A percentile compares a stretch with the other conserved stretches of the same genome.
Evolutionary conservation across 2,888 invertebrate genomes (phyloP).

Genomic region (Sipha maydis): DNA sequence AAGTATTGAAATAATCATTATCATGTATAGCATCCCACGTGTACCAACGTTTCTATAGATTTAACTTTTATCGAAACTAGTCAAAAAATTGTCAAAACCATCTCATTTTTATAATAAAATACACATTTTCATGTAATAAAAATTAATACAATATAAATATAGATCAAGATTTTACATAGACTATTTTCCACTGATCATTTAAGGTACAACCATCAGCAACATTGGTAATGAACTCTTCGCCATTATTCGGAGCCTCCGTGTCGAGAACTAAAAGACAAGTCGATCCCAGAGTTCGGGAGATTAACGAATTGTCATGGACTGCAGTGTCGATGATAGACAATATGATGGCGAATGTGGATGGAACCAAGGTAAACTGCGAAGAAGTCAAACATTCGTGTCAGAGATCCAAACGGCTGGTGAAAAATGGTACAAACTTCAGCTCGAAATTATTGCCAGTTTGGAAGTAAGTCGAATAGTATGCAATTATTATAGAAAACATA

Average conservation of each 20-base stretch:
- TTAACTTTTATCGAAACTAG: background rate
- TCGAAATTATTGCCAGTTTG: constrained; percentile 41
- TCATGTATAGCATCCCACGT: no score
- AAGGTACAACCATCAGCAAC: constrained; percentile 37
- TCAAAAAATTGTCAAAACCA: no score
- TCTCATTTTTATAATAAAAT: no score
- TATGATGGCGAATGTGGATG: constrained; percentile 30
- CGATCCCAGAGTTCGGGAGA: background rate
- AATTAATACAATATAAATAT: no score
- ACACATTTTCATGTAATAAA: no score
- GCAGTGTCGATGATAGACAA: constrained; percentile 25
- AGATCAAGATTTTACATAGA: background rate
- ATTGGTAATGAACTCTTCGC: constrained; percentile 10
- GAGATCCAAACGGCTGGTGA: constrained; percentile 28
- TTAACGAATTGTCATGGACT: constrained; percentile 46
- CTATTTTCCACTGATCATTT: background rate
- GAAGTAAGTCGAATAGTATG: constrained; percentile 32
- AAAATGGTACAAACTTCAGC: constrained; percentile 41
- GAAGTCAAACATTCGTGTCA: constrained; percentile 17
- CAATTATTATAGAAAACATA: background rate
- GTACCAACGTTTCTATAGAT: no score
- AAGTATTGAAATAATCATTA: no score
- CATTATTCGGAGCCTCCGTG: background rate
- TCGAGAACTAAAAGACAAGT: constrained; percentile 11
- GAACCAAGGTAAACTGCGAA: constrained; percentile 6